phyloP scores from a whole-genome alignment of 2,888 invertebrate genomes.

The Hirtodrosophila trivittata region DNA sequence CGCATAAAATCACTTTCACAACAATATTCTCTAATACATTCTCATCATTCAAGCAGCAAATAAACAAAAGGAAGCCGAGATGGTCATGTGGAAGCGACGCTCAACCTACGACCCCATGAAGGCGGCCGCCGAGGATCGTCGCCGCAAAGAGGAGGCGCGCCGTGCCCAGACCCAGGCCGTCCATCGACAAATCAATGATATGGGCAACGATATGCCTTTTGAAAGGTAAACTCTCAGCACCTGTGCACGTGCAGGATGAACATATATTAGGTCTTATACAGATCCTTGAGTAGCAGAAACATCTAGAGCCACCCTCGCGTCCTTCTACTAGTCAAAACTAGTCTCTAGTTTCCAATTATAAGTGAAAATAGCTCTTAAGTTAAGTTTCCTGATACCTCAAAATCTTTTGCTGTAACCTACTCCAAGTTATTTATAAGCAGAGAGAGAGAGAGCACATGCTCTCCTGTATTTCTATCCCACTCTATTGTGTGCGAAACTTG shows the following conservation, averaged over 20 bases:
- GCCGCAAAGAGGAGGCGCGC: conserved; percentile 86
- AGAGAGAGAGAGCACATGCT: no score
- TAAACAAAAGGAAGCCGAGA: conserved; percentile 90
- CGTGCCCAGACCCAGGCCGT: conserved; percentile 71
- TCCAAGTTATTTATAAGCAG: no score
- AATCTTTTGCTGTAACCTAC: no score
- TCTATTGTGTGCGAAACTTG: no score
- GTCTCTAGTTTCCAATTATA: no score
- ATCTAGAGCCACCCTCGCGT: no score
- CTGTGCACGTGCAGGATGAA: conserved; percentile 1
- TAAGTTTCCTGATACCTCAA: no score
- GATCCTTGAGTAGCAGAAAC: conserved; percentile 8
- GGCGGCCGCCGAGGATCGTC: conserved; percentile 94
- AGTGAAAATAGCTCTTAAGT: no score
- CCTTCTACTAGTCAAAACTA: no score
- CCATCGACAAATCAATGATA: conserved; percentile 59
- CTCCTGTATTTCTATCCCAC: no score
- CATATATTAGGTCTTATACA: conserved; percentile 28
- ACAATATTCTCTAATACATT: no score
- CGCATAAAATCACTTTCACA: not conserved
- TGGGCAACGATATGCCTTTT: conserved; percentile 65
- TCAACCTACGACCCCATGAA: conserved; percentile 97
- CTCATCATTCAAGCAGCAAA: no score
- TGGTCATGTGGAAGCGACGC: conserved; percentile 97
- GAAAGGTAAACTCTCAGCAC: conserved; percentile 76